Evolutionary conservation across 53 echinoderm and acorn worm species (phyloP).

Genomic region (Astropecten irregularis): DNA sequence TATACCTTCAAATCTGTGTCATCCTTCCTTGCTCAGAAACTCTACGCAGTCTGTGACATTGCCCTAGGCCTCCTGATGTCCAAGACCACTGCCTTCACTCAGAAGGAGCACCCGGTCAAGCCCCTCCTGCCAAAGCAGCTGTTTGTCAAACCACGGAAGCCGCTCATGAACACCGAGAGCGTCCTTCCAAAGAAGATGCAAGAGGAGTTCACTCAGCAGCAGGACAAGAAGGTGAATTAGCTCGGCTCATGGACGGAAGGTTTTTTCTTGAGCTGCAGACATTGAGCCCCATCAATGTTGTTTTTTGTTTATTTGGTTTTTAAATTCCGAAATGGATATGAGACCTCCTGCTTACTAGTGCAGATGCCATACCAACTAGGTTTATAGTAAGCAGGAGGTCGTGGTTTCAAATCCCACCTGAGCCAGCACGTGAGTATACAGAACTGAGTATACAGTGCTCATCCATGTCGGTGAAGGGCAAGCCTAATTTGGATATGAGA

Average conservation of each 20-base stretch:
- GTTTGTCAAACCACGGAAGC: conserved; percentile 83
- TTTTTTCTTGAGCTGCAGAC: neutral
- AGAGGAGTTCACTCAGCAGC: conserved; percentile 73
- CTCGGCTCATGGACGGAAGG: neutral
- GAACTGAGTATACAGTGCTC: no score
- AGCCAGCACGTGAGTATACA: no score
- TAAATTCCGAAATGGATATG: no score
- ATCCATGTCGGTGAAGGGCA: no score
- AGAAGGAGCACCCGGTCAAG: conserved; percentile 93
- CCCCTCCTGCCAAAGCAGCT: conserved; percentile 81
- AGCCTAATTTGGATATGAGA: no score
- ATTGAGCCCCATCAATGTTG: neutral
- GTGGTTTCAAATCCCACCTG: no score
- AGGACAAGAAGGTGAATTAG: conserved; percentile 58
- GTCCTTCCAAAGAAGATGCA: conserved; percentile 91
- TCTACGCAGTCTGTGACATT: conserved; percentile 97
- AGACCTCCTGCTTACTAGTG: no score
- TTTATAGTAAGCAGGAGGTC: no score
- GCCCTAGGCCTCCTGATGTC: conserved; percentile 82
- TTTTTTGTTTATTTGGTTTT: neutral
- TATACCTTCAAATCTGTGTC: no score
- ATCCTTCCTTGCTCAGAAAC: no score
- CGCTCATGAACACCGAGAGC: conserved; percentile 76
- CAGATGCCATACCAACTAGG: no score
- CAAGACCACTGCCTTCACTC: conserved; percentile 74